Evolutionary conservation across 2,113 vertebrate species (phyloP), one percentile per base, ranked within the genome.

Genomic region (Crotalus tigris): DNA sequence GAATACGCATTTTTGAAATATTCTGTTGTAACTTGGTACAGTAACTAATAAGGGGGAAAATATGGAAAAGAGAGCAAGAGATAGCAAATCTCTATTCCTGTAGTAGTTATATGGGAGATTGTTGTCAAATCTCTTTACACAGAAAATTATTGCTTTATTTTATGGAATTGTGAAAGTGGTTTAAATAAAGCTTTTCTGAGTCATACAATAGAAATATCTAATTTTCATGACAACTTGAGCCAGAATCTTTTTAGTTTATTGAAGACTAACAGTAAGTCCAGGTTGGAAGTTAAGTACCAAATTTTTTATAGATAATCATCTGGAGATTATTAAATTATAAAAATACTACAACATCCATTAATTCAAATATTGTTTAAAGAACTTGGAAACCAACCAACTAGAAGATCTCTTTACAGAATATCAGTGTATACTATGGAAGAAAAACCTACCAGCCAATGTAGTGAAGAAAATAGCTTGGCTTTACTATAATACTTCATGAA

Each of bases 251-350:
- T 88, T n/a, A 75, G 33, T 10, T 39, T 44, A 44, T 33, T 91
- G 55, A 75, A 75, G 44, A 51, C 44, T 49, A n/a, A 86, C 15
- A n/a, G 44, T 87, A 19, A 53, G n/a, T 24, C 55, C n/a, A 11
- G 44, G 21, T 46, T 9, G 24, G 23, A 69, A 92, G 5, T 29
- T 88, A 61, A 64, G 51, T 75, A 24, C 54, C 4, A 39, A 81
- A 92, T 55, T 19, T 19, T 94, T 69, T 81, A 29, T 85, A 95
- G 53, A 69, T 94, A 90, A 90, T 1, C 5, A 91, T 88, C 29
- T 75, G 39, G 87, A 75, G 24, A 44, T 85, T 81, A 19, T 33
- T 91, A 59, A 54, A 2, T 61, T 51, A 21, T n/a, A 85, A 57
- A 93, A 26, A 29, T 92, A 21, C 13, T 92, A 49, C 51, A 92